These are phyloP conservation scores for Ischnura elegans DNA, from an alignment of 2,888 invertebrate species.

Conservation along the genomic window DNA sequence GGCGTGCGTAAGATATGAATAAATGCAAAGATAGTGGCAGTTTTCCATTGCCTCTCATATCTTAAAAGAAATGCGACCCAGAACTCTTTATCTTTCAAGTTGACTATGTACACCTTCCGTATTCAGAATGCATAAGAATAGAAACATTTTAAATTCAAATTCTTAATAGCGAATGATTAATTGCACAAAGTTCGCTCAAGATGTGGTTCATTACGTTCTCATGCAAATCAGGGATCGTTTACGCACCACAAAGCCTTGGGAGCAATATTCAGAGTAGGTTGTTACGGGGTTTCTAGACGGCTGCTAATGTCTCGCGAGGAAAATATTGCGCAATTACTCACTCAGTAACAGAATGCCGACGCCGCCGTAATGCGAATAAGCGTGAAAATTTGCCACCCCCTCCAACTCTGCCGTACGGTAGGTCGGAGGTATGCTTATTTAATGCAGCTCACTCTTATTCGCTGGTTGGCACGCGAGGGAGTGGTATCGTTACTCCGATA, in stretches of 20 bases:
- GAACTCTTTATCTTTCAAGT: no score
- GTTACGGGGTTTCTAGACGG: background rate
- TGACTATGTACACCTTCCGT: background rate
- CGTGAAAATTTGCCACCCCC: background rate
- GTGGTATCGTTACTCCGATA: background rate
- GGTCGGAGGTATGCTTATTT: background rate
- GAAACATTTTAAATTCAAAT: background rate
- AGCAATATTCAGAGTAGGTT: background rate
- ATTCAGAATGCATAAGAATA: background rate
- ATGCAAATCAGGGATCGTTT: background rate
- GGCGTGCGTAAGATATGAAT: no score
- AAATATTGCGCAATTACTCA: slow-evolving; percentile 6
- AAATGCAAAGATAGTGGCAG: no score
- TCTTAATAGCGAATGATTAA: background rate
- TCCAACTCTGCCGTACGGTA: no score
- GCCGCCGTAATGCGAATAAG: background rate
- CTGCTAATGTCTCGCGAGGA: background rate
- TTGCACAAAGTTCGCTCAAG: background rate
- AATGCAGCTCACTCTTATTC: background rate
- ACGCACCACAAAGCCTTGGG: background rate
- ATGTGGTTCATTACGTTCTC: background rate
- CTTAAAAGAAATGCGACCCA: no score
- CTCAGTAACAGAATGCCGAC: background rate
- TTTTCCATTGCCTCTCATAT: no score
- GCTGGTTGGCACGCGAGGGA: background rate